These are phyloP conservation scores for Xiphorhynchus erythropygius DNA, from an alignment of 2,797 vertebrate species.

Conservation along the genomic window DNA sequence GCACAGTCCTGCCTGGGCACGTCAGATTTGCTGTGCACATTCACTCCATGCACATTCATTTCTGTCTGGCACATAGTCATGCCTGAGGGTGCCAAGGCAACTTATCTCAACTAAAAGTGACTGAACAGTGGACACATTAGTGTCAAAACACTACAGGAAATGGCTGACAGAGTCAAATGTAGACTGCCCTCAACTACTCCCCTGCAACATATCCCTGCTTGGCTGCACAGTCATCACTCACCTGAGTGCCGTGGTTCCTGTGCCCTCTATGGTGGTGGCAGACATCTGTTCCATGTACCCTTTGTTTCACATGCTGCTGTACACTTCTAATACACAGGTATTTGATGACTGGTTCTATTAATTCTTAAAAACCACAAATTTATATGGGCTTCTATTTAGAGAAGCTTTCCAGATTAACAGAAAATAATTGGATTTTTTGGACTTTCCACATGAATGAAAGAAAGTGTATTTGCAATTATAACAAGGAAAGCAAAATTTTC, in stretches of 20 bases:
- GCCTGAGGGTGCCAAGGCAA: background rate
- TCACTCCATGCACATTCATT: background rate
- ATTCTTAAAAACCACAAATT: background rate
- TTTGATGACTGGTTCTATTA: background rate
- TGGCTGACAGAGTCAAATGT: background rate
- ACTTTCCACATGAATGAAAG: background rate
- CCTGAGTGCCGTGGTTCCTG: background rate
- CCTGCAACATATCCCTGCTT: background rate
- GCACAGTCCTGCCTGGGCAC: background rate
- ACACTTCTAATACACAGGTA: background rate
- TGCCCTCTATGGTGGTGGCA: background rate
- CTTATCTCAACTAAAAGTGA: background rate
- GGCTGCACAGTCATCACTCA: rapidly evolving
- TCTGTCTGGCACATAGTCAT: background rate
- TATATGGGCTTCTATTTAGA: background rate
- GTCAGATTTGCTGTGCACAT: background rate
- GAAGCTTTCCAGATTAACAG: background rate
- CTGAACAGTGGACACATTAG: background rate
- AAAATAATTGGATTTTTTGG: background rate
- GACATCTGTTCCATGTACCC: rapidly evolving
- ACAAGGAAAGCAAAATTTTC: background rate
- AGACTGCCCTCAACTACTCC: background rate
- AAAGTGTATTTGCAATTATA: background rate
- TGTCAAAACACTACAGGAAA: background rate
- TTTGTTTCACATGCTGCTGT: rapidly evolving